phyloP scores from a whole-genome alignment of 2,888 invertebrate species.

The Lypha dubia region DNA sequence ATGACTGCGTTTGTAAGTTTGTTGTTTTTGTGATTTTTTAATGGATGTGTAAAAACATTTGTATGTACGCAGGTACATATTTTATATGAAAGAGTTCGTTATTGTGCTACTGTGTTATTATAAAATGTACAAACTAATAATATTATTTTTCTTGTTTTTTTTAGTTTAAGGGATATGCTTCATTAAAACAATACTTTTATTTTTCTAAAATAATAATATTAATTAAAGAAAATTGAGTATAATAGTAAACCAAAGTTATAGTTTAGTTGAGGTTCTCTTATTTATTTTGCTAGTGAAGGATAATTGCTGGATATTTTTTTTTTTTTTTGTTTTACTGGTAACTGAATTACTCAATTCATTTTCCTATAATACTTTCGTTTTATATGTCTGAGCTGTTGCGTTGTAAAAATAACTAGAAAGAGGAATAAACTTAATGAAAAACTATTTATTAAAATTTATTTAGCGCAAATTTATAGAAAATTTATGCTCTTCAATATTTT shows the following conservation, averaged over 20 bases:
- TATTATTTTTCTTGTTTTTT: background rate
- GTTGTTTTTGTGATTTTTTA: too few species aligned
- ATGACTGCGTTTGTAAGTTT: slow-evolving; percentile 39
- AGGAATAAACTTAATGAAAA: slow-evolving; percentile 26
- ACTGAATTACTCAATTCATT: slow-evolving; percentile 28
- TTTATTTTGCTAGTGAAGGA: background rate
- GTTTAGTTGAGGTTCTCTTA: slow-evolving; percentile 14
- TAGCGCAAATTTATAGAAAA: slow-evolving; percentile 67
- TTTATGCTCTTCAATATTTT: slow-evolving; percentile 70
- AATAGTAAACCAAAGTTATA: slow-evolving; percentile 20
- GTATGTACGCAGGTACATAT: background rate
- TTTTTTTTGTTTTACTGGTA: slow-evolving; percentile 6
- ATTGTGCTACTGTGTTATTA: slow-evolving; percentile 44
- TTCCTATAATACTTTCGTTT: slow-evolving; percentile 7
- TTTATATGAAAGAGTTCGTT: background rate
- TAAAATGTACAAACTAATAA: slow-evolving; percentile 62
- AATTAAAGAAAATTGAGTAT: slow-evolving; percentile 44
- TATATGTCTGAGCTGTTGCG: background rate
- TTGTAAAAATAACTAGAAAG: background rate
- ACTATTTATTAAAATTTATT: slow-evolving; percentile 70
- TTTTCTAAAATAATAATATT: slow-evolving; percentile 12
- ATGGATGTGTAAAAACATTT: background rate
- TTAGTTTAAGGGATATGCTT: background rate
- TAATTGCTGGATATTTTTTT: slow-evolving; percentile 1
- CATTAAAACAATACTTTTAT: background rate